Base-by-base conservation (phyloP, 2,113 vertebrate species). In the Esox niger region DNA sequence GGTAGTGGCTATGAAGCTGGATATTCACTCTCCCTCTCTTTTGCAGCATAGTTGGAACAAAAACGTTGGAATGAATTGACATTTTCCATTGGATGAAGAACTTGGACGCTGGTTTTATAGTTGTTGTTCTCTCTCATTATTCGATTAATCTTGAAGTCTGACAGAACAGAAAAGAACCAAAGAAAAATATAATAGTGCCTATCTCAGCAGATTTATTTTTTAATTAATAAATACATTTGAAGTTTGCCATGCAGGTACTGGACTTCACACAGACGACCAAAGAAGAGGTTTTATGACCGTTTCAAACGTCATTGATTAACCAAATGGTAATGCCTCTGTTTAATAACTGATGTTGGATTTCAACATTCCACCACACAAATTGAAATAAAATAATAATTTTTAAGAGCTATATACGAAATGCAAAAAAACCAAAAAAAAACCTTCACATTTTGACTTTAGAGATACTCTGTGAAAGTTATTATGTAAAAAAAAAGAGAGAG, bases 31-130 rank as follows among this genome's bases (percentile, higher is more conserved):
- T 67, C 65, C 58, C 15, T 38, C 32, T 67, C 20, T 35, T 72
- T 59, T 47, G 25, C 64, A 27, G 58, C 70, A 70, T 21, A 84
- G 76, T 64, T 88, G 84, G 83, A 88, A 82, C 76, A 65, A 64
- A 74, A 81, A 57, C 66, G 75, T 85, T 90, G 89, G 89, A 90
- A 86, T 72, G 80, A 83, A 80, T 81, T 71, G 47, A 86, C 73
- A 87, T 90, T 91, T 91, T 91, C 90, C 89, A 73, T 81, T 90
- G 85, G 87, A 88, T 73, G 70, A 63, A 86, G 80, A 82, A 84
- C 78, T 88, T 89, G 88, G 90, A 88, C 82, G 70, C 69, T 76
- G 30, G 23, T 90, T 91, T 91, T 90, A 91, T 88, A 74, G 87
- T 66, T 82, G 79, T 88, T 86, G 84, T 88, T 88, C 74, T 82